These are phyloP conservation scores for Amphimallon solstitiale DNA, from an alignment of 2,888 invertebrate species.

Conservation along the genomic window DNA sequence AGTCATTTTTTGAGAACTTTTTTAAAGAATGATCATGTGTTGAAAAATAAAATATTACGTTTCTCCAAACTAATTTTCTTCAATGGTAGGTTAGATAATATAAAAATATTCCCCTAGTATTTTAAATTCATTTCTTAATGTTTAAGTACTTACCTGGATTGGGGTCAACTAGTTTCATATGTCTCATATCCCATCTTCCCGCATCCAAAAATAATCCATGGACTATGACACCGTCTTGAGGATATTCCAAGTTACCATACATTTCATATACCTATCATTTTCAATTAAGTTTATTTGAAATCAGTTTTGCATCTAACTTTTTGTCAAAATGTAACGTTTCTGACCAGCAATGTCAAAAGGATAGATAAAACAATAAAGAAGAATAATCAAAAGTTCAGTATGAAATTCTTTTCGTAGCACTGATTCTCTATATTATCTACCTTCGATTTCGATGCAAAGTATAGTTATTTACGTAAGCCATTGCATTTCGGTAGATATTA, in stretches of 20 bases:
- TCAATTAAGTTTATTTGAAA: neutral
- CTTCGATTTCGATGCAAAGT: too few relatives aligned
- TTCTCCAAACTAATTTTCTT: too few relatives aligned
- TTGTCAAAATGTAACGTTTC: too few relatives aligned
- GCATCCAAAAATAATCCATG: constrained; percentile 90
- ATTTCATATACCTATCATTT: constrained; percentile 53
- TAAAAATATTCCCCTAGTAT: neutral
- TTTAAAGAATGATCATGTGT: neutral
- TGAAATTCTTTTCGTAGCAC: too few relatives aligned
- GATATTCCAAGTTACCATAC: constrained; percentile 68
- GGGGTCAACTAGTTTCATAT: constrained; percentile 79
- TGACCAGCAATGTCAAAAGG: too few relatives aligned
- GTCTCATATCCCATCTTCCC: constrained; percentile 80
- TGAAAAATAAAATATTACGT: constrained; percentile 14
- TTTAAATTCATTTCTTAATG: neutral
- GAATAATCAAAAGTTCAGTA: too few relatives aligned
- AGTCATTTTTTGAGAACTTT: neutral
- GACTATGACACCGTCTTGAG: constrained; percentile 76
- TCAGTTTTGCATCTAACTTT: too few relatives aligned
- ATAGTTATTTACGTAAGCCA: too few relatives aligned
- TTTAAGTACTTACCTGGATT: constrained; percentile 69
- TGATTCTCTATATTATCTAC: too few relatives aligned
- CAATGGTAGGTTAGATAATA: too few relatives aligned
- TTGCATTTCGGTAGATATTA: too few relatives aligned
- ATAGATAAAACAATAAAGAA: too few relatives aligned